Percentiles rank a stretch among this genome's conserved stretches.
phyloP scores from a whole-genome alignment of 2,888 invertebrate genomes.

The Sminthurinus aureus region DNA sequence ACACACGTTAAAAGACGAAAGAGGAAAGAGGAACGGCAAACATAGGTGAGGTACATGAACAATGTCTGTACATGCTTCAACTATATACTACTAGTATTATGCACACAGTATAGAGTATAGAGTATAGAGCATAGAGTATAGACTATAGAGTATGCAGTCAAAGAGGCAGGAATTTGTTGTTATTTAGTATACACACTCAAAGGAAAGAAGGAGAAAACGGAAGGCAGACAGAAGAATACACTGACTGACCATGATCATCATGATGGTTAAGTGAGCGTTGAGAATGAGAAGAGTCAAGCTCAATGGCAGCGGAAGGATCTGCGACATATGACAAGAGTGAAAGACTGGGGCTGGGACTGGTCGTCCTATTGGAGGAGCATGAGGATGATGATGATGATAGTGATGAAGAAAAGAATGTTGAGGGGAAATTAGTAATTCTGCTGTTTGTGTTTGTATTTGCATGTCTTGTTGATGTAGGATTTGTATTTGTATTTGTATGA shows the following conservation, averaged over 20 bases:
- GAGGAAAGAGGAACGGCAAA: conserved; percentile 8
- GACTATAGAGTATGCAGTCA: neutral
- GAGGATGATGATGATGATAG: neutral
- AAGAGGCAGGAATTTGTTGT: neutral
- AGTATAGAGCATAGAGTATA: neutral
- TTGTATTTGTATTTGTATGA: too few relatives aligned
- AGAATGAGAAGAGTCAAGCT: neutral
- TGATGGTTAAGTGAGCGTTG: conserved; percentile 37
- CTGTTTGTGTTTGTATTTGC: too few relatives aligned
- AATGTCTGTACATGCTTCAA: too few relatives aligned
- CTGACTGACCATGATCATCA: conserved; percentile 42
- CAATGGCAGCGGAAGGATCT: neutral
- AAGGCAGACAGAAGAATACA: neutral
- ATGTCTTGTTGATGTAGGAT: too few relatives aligned
- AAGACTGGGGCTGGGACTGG: conserved; percentile 41
- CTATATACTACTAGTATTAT: neutral
- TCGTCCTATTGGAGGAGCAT: conserved; percentile 11
- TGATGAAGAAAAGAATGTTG: neutral
- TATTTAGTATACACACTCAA: neutral
- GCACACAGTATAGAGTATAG: neutral
- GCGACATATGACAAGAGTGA: conserved; percentile 38
- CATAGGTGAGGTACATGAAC: neutral
- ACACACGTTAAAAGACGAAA: conserved; percentile 1
- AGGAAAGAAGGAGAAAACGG: neutral
- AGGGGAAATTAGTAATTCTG: neutral